Evolutionary conservation across 1,140 invertebrate genomes (phyloP), one percentile per base, ranked within the genome.

Genomic region (Bombus impatiens): DNA sequence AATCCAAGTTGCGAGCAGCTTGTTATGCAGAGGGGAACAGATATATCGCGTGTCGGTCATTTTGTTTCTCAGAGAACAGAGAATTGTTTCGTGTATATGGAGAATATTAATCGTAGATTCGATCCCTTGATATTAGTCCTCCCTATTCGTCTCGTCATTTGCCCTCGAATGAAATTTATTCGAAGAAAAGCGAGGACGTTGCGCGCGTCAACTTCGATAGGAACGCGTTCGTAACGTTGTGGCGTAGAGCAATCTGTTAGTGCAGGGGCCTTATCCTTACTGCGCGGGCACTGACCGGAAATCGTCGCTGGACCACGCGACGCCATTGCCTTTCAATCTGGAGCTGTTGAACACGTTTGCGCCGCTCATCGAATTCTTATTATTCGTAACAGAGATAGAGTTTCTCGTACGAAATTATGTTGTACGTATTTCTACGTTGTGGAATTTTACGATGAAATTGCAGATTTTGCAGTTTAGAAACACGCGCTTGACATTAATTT

Each of bases 201-300:
- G 86, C 71, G 71, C 78, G 59, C 72, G 87, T 91, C 82, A 82
- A 88, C 85, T 85, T 87, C 78, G 68, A 74, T 83, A 78, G 79
- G 53, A 83, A 85, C 44, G 78, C 88, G 78, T 90, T 90, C 85
- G 79, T 90, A 89, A 92, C 92, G 89, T 94, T 93, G 92, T 94
- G 93, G 92, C 93, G 94, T 94, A 94, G 94, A 95, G 94, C 94
- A 95, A 95, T 95, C 94, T 94, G 92, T 95, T 95, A 95, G 94
- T 95, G 94, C 94, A 94, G 95, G 94, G 94, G 95, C 95, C 95
- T 95, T 95, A 95, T 94, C 93, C 94, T 94, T 94, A 95, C 93
- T 94, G 93, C 93, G 93, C 90, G 93, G 92, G 89, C 86, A 86
- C 87, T 83, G 92, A 70, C 90, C 81, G 68, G 88, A 67, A 82